A percentile compares a stretch with the other conserved stretches of the same genome.
Conservation (phyloP, 2,888 invertebrate species). For the Drosophila nigricruria region DNA sequence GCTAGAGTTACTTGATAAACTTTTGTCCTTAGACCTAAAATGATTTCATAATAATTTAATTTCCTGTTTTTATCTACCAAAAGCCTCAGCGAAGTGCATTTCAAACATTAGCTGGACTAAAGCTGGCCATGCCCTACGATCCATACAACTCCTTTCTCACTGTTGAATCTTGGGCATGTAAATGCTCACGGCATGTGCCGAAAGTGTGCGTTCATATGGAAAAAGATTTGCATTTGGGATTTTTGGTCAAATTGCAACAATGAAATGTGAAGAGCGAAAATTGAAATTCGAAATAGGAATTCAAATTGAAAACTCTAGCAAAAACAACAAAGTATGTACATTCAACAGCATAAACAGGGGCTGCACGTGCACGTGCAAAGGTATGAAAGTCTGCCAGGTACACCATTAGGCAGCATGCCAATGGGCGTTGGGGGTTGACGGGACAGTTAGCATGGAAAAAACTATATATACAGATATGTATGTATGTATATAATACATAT, state of each 20-base stretch:
- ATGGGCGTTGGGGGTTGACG: conserved; percentile 32
- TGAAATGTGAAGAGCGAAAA: conserved; percentile 38
- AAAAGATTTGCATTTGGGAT: conserved; percentile 48
- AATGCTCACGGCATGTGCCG: conserved; percentile 56
- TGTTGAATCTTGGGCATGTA: background rate
- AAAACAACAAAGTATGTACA: conserved; percentile 18
- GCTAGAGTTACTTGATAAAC: background rate
- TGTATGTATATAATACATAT: conserved; percentile 1
- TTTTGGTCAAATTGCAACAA: conserved; percentile 31
- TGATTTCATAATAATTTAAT: background rate
- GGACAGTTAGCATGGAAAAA: conserved; percentile 17
- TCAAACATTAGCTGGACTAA: background rate
- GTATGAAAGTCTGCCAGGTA: conserved; percentile 31
- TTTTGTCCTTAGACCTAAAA: background rate
- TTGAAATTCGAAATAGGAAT: conserved; percentile 16
- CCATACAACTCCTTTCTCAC: background rate
- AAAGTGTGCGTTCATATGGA: conserved; percentile 64
- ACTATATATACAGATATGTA: background rate
- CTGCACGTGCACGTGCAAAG: conserved; percentile 57
- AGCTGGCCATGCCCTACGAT: background rate
- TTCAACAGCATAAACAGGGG: conserved; percentile 26
- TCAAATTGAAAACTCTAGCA: conserved; percentile 48
- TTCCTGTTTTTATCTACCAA: background rate
- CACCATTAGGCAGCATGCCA: conserved; percentile 18
- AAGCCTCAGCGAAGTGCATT: too few relatives aligned